Evolutionary conservation across 2,888 invertebrate species (phyloP), one percentile per base, ranked within the genome.

Genomic region (Euzophera pinguis): DNA sequence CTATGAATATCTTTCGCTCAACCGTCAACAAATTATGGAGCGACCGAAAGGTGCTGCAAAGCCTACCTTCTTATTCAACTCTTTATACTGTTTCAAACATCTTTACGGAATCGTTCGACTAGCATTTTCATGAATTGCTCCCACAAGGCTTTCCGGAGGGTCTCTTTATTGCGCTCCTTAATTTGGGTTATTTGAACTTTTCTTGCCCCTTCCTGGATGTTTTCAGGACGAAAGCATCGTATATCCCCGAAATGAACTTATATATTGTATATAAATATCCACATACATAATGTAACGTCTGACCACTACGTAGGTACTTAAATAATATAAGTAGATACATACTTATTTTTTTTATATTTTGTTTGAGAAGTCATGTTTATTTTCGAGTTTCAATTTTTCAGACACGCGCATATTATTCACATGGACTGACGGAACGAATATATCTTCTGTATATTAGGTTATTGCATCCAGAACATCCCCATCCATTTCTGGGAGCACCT

Each of bases 111-210:
- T 73, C 73, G 69, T 78, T 74, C 73, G 69, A 69, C 73, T 70
- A 72, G 75, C 76, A 75, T 83, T 82, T 77, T 73, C 81, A 77
- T 75, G 80, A 84, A 85, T 81, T 67, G 78, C 73, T 80, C 81
- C 82, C 80, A 71, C 75, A 81, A 80, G 81, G 76, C 74, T 75
- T 78, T 76, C 67, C 72, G 66, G 78, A 80, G 77, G 82, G 81
- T 78, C 78, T 71, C 75, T 81, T 82, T 81, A 82, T 81, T 80
- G 77, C 75, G 69, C 69, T 73, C 76, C 78, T 83, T 83, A 81
- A 81, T 83, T 82, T 78, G 69, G 79, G 79, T 78, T 81, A 81
- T 81, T 81, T 80, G 76, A 81, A 82, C 77, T 81, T 79, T 79
- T 75, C 78, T 76, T 73, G 72, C 77, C 75, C 77, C 71, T 73